Conservation (phyloP, 2,888 invertebrate genomes). For the Caradrina clavipalpis region DNA sequence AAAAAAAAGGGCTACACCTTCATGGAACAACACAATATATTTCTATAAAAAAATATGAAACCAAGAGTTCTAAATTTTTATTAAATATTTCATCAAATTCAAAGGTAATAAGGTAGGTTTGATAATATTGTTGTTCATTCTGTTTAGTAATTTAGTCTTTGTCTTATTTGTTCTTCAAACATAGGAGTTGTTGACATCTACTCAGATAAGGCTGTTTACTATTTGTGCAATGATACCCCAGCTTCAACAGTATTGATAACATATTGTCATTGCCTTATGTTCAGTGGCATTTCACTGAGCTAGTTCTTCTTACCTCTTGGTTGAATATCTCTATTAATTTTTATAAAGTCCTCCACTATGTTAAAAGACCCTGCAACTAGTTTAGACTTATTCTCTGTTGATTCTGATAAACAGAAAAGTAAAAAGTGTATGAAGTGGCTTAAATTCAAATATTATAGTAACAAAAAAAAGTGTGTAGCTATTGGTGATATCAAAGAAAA, state of each 20-base stretch:
- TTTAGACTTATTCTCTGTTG: constrained; percentile 56
- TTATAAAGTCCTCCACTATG: constrained; percentile 41
- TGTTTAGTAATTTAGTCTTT: constrained; percentile 45
- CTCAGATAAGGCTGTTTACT: constrained; percentile 83
- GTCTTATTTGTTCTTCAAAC: constrained; percentile 71
- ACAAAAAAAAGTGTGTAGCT: constrained; percentile 71
- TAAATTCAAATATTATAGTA: constrained; percentile 76
- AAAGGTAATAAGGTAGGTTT: neutral
- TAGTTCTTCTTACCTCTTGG: constrained; percentile 27
- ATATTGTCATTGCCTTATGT: constrained; percentile 51
- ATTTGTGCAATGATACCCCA: constrained; percentile 64
- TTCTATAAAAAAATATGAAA: too few relatives aligned
- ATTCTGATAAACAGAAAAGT: constrained; percentile 37
- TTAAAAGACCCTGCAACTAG: constrained; percentile 49
- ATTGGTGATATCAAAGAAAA: constrained; percentile 73
- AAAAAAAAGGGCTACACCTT: too few relatives aligned
- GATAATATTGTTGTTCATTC: constrained; percentile 4
- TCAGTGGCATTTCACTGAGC: constrained; percentile 41
- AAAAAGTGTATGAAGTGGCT: constrained; percentile 70
- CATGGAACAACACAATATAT: too few relatives aligned
- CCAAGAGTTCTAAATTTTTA: too few relatives aligned
- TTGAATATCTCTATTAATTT: constrained; percentile 10
- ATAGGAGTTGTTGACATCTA: constrained; percentile 79
- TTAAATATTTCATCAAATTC: too few relatives aligned
- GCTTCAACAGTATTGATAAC: constrained; percentile 67